A percentile compares a stretch with the other conserved stretches of the same genome.
Evolutionary conservation across 2,888 invertebrate species (phyloP).

Genomic region (Eupithecia pulchellata): DNA sequence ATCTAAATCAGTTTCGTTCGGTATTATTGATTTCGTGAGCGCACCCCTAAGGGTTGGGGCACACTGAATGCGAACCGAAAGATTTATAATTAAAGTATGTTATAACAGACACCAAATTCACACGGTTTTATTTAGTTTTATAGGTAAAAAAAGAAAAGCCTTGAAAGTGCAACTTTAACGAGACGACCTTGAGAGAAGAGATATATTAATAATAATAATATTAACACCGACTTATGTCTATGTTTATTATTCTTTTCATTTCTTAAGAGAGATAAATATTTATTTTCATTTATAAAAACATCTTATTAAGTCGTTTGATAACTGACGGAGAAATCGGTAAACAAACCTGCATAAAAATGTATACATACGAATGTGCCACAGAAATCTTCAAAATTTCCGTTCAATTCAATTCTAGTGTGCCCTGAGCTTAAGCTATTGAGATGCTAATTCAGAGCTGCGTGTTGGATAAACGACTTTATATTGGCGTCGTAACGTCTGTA

Average conservation of each 20-base stretch:
- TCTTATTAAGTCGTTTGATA: neutral
- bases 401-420: neutral
- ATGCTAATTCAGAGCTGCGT: constrained; percentile 52
- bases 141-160: neutral
- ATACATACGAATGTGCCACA: neutral
- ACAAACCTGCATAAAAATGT: neutral
- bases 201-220: no score
- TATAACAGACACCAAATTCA: neutral
- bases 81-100: neutral
- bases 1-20: constrained; percentile 53
- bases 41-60: constrained; percentile 39
- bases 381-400: neutral
- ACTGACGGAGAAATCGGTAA: neutral
- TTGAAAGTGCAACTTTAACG: neutral
- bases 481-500: constrained; percentile 42
- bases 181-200: neutral
- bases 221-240: no score
- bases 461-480: constrained; percentile 50
- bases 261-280: no score
- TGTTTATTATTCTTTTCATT: no score
- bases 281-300: no score
- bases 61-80: neutral
- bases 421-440: constrained; percentile 49
- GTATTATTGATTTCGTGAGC: constrained; percentile 61
- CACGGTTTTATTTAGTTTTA: no score